phyloP scores from a whole-genome alignment of 2,113 vertebrate genomes.

The Anas platyrhynchos region DNA sequence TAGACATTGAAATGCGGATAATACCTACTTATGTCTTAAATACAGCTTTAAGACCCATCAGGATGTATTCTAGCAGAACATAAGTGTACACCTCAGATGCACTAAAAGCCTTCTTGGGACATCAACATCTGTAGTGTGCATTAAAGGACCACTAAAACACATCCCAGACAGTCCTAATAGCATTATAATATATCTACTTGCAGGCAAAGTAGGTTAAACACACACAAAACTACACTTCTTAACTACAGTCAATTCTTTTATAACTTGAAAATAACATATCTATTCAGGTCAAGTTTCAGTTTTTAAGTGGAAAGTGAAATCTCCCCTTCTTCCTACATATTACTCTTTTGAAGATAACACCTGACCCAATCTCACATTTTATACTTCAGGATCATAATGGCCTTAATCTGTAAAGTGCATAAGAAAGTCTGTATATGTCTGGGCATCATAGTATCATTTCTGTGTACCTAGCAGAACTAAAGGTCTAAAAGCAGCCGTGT shows the following conservation, averaged over 20 bases:
- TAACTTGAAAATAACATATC: neutral
- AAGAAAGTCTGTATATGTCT: neutral
- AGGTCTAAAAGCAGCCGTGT: neutral
- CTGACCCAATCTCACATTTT: neutral
- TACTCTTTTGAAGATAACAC: neutral
- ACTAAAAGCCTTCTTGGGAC: neutral
- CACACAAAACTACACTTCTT: neutral
- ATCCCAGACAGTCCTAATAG: neutral
- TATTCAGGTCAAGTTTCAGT: neutral
- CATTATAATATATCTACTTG: constrained; percentile 7
- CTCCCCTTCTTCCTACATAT: neutral
- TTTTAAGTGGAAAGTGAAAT: neutral
- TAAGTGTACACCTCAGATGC: neutral
- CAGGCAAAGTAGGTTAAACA: neutral
- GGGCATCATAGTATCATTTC: neutral
- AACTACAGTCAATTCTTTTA: neutral
- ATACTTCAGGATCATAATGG: neutral
- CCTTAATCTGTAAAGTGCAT: neutral
- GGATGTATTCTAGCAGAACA: neutral
- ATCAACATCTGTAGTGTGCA: neutral
- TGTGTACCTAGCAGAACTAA: neutral
- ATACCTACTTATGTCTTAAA: neutral
- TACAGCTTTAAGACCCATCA: neutral
- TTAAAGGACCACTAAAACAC: neutral
- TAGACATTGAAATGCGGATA: neutral